Evolutionary conservation across 2,888 invertebrate genomes (phyloP).

Genomic region (Gerris lacustris): DNA sequence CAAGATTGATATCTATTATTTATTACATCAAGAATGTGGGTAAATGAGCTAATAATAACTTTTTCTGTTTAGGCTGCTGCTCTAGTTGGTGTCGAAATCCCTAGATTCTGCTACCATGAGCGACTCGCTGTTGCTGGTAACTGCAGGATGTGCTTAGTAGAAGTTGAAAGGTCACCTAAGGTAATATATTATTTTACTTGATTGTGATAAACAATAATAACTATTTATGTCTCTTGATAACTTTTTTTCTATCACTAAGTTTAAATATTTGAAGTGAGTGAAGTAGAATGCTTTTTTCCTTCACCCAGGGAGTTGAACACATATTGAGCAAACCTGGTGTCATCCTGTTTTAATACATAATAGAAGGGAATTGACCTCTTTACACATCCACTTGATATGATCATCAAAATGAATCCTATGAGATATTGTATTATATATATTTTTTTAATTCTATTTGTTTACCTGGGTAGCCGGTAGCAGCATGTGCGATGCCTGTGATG

Average conservation of each 20-base stretch:
- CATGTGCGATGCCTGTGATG: slow-evolving; percentile 99
- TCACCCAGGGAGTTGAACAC: neutral
- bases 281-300: neutral
- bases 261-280: neutral
- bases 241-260: neutral
- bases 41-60: neutral
- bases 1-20: too few relatives aligned
- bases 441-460: neutral
- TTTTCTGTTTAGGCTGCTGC: slow-evolving; percentile 71
- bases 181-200: slow-evolving; percentile 33
- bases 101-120: slow-evolving; percentile 98
- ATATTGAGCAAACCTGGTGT: neutral
- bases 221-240: neutral
- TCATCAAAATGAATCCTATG: too few relatives aligned
- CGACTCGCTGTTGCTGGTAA: slow-evolving; percentile 96
- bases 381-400: too few relatives aligned
- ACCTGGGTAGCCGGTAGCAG: slow-evolving; percentile 67
- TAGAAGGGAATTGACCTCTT: too few relatives aligned
- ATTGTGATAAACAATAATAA: slow-evolving; percentile 7
- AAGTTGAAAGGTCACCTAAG: slow-evolving; percentile 95
- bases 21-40: too few relatives aligned
- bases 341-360: neutral
- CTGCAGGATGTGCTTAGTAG: slow-evolving; percentile 98
- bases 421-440: too few relatives aligned
- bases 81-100: slow-evolving; percentile 90